Evolutionary conservation across 1,140 invertebrate species (phyloP).

Genomic region (Belonocnema kinseyi): DNA sequence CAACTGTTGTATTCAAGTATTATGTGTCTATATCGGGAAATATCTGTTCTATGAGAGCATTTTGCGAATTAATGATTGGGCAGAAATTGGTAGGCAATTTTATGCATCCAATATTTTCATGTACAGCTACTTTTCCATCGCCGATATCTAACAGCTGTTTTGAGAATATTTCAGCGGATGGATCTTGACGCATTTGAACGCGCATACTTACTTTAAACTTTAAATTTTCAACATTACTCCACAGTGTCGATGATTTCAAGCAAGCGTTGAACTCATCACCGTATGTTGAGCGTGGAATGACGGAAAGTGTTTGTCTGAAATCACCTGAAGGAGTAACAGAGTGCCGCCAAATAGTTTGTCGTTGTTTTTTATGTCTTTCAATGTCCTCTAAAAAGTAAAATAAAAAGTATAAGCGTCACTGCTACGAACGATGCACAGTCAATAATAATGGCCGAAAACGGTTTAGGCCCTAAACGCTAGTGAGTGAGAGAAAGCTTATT

Average conservation of each 20-base stretch:
- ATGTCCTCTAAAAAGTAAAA: no score
- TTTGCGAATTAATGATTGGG: conserved; percentile 54
- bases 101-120: conserved; percentile 52
- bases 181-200: not conserved
- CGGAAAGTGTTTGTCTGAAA: conserved; percentile 59
- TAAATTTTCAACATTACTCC: conserved; percentile 41
- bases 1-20: not conserved
- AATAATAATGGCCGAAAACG: no score
- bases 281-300: conserved; percentile 50
- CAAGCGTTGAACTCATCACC: conserved; percentile 56
- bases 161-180: not conserved
- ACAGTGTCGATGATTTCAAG: conserved; percentile 69
- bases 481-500: no score
- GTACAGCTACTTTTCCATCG: no score
- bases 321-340: conserved; percentile 54
- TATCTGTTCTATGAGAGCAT: conserved; percentile 60
- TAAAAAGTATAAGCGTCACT: no score
- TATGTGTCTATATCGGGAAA: conserved; percentile 50
- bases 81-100: conserved; percentile 63
- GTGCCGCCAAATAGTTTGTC: no score
- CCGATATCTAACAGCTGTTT: conserved; percentile 16
- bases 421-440: no score
- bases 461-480: no score
- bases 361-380: no score
- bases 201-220: not conserved